Base-by-base conservation (phyloP, 64 coral and sea anemone species). In the Astreopora myriophthalma region DNA sequence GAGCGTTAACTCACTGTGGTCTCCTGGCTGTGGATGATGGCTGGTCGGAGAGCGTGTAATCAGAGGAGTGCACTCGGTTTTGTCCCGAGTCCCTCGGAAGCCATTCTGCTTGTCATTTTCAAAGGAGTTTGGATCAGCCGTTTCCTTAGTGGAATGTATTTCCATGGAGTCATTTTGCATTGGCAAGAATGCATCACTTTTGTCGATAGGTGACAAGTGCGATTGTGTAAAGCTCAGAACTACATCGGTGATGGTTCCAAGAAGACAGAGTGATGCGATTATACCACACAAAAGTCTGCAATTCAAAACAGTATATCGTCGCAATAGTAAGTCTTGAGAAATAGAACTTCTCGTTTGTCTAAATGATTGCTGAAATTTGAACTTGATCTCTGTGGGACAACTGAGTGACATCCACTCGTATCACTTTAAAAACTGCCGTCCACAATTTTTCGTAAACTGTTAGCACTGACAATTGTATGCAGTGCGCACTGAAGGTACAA, bases 161-260 rank as follows among this genome's bases (percentile, higher is more conserved):
- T 65, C 23, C 13, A 67, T 30, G 16, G 69, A 39, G 12, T 10
- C 69, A 38, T 35, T 46, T 19, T 12, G 64, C 8, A 76, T 48
- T 64, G 92, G 92, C 60, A 85, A 68, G 23, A 84, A 94, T 19
- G n/a, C 86, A 17, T 64, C 71, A 35, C 32, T 85, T 71, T 94
- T 89, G 23, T 85, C 66, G 10, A 37, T 6, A 30, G 64, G 40
- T 31, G 48, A 2, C 11, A 25, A 51, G 37, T 22, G 1, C 17
- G 13, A 39, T 1, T 66, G 48, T 9, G 11, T 46, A 58, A 39
- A 84, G 32, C 14, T 76, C 10, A 80, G 37, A 22, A 76, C 1
- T 29, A 88, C 37, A 32, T 94, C 92, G 14, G 55, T 3, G 3
- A 66, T 51, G 16, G 92, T 88, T 88, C 92, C 92, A 58, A 69